Evolutionary conservation across 2,888 invertebrate genomes (phyloP), one percentile per base, ranked within the genome.

Genomic region (Noctua comes): DNA sequence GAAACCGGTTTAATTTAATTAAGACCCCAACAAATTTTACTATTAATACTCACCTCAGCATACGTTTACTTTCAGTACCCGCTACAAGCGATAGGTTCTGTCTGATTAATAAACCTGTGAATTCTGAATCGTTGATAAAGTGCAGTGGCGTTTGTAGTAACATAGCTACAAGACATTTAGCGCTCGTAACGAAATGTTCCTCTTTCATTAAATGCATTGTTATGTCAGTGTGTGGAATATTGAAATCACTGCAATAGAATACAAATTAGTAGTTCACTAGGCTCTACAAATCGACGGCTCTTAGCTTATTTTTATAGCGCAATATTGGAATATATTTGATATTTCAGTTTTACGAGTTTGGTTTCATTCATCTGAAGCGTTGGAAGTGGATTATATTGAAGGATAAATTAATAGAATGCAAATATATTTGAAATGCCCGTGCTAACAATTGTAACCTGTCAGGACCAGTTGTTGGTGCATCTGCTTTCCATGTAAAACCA

Each of bases 1-100:
- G 80, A 87, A 90, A 86, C 89, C 84, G 86, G 88, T 91, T 88
- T 90, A 84, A 89, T 90, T 89, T 86, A 90, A 91, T 90, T 89
- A 90, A 88, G 85, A 82, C 76, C 48, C 85, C 65, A 83, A 85
- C 81, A 76, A 85, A 89, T 86, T 87, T 84, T 86, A 83, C 84
- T 85, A 85, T 89, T 84, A 86, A 85, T 88, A 82, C 77, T 80
- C 74, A 84, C 76, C 68, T 81, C 73, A 80, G 84, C 82, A 83
- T 87, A 82, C 86, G 84, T 87, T 86, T 88, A 84, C 82, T 88
- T 91, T 90, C 73, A 80, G 86, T 84, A 83, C 66, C 57, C 66
- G 51, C 68, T 83, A 77, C 76, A 74, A 83, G 70, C 57, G 43
- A 87, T 86, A 76, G 83, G 88, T 88, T 88, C 77, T 76, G 79